These are phyloP conservation scores for Tortricodes alternella DNA, from an alignment of 2,888 invertebrate genomes.

Conservation along the genomic window DNA sequence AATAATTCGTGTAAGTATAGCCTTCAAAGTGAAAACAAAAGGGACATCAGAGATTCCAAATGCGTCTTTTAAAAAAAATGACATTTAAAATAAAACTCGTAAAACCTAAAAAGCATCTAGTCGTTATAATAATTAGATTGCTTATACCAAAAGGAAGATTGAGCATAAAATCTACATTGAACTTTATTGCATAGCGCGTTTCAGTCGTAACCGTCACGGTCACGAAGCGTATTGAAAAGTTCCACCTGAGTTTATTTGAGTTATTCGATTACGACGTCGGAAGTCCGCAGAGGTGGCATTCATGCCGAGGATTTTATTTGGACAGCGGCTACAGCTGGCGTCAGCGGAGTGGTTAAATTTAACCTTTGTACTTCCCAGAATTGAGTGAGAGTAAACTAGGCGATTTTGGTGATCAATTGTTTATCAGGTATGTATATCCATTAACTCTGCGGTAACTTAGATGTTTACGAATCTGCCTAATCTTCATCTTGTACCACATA, in stretches of 20 bases:
- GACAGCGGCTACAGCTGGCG: slow-evolving; percentile 34
- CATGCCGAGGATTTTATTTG: slow-evolving; percentile 47
- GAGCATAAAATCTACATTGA: slow-evolving; percentile 23
- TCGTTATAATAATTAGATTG: no score
- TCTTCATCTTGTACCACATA: no score
- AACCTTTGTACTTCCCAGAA: slow-evolving; percentile 26
- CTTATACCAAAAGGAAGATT: slow-evolving; percentile 9
- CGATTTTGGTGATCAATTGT: neutral
- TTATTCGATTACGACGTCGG: slow-evolving; percentile 66
- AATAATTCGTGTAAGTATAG: no score
- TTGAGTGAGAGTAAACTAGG: neutral
- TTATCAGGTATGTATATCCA: neutral
- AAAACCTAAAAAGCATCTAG: no score
- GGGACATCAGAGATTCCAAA: no score
- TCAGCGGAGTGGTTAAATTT: slow-evolving; percentile 28
- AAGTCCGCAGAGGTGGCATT: slow-evolving; percentile 52
- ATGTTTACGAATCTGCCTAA: no score
- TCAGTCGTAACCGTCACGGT: slow-evolving; percentile 73
- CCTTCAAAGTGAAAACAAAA: no score
- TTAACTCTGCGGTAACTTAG: no score
- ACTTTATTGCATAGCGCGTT: slow-evolving; percentile 49
- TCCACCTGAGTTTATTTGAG: slow-evolving; percentile 76
- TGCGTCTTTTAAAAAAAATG: no score
- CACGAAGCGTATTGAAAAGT: slow-evolving; percentile 76
- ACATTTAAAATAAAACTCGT: no score